These are phyloP conservation scores for Mirza zaza DNA, from an alignment of 2,113 vertebrate species.

Conservation along the genomic window DNA sequence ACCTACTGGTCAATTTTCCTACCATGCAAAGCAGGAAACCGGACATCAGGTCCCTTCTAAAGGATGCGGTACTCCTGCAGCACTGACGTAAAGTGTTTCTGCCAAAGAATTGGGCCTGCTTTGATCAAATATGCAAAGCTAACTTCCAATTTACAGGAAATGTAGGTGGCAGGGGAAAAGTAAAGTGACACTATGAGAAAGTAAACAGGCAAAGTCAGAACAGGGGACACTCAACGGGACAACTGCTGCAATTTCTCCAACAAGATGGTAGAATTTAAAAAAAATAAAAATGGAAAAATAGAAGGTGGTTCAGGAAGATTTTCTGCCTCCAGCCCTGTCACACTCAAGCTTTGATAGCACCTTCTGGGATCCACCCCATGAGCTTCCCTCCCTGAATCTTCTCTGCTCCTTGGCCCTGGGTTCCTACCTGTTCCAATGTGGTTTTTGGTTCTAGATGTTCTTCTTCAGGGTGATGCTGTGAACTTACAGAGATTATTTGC, in stretches of 20 bases:
- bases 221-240: background rate
- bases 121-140: background rate
- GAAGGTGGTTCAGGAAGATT: background rate
- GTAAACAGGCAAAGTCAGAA: background rate
- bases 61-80: background rate
- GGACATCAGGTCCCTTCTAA: background rate
- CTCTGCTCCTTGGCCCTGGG: background rate
- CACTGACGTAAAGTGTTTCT: background rate
- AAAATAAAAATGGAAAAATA: background rate
- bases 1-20: background rate
- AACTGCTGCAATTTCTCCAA: background rate
- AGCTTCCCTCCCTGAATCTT: background rate
- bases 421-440: no score
- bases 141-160: background rate
- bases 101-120: background rate
- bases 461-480: background rate
- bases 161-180: background rate
- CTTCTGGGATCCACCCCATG: background rate
- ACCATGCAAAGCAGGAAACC: background rate
- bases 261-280: background rate
- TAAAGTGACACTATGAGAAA: background rate
- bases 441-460: background rate
- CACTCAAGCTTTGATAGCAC: background rate
- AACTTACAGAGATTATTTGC: background rate
- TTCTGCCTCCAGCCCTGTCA: background rate